Evolutionary conservation across 1,140 invertebrate genomes (phyloP).

Genomic region (Atta texana): DNA sequence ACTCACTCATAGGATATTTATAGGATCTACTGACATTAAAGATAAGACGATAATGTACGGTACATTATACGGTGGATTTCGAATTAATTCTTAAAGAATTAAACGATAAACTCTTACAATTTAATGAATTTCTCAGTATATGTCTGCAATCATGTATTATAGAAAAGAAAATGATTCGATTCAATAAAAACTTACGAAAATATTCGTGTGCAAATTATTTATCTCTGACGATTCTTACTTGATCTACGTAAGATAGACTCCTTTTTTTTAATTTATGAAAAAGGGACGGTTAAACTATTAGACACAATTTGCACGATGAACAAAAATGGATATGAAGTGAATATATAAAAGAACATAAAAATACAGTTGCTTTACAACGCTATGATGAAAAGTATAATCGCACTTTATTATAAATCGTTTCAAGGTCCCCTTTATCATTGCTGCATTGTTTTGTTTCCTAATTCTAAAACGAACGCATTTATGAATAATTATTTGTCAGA

Average conservation of each 20-base stretch:
- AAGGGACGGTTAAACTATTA: neutral
- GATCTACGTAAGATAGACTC: neutral
- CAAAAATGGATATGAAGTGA: constrained; percentile 1
- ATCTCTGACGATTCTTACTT: neutral
- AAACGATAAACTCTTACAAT: constrained; percentile 80
- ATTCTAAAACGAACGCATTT: constrained; percentile 67
- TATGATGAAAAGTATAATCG: constrained; percentile 63
- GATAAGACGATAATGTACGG: constrained; percentile 79
- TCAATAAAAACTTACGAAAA: constrained; percentile 83
- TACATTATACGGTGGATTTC: constrained; percentile 79
- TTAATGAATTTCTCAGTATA: constrained; percentile 83
- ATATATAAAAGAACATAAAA: neutral
- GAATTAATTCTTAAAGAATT: constrained; percentile 82
- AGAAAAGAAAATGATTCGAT: constrained; percentile 81
- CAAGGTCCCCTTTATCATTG: constrained; percentile 63
- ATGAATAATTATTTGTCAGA: constrained; percentile 64
- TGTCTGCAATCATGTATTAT: constrained; percentile 85
- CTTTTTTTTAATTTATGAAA: no score
- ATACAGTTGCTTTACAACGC: constrained; percentile 25
- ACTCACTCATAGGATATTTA: constrained; percentile 75
- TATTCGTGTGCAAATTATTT: constrained; percentile 53
- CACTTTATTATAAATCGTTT: constrained; percentile 62
- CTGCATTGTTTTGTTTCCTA: constrained; percentile 52
- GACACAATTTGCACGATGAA: neutral
- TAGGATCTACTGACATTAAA: constrained; percentile 83